A percentile compares a stretch with the other conserved stretches of the same genome.
Conservation (phyloP, 2,113 vertebrate genomes). For the Phalacrocorax carbo region DNA sequence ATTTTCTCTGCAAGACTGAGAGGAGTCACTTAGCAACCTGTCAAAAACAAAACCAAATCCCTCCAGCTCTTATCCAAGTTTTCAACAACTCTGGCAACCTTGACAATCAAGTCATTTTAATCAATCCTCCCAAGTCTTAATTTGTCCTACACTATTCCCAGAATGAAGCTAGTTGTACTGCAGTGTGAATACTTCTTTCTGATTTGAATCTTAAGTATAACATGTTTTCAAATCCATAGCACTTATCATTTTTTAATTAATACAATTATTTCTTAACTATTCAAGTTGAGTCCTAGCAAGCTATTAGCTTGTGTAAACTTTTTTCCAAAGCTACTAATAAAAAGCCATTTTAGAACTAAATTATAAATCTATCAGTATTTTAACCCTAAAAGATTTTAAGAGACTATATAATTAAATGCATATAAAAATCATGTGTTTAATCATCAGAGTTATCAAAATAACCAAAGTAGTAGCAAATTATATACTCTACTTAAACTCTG, state of each 20-base stretch:
- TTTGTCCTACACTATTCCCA: not conserved
- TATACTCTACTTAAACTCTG: not conserved
- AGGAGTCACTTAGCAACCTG: slow-evolving; percentile 88
- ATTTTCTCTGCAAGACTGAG: slow-evolving; percentile 82
- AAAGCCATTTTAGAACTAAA: not conserved
- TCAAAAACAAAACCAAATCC: slow-evolving; percentile 60
- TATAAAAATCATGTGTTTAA: not conserved
- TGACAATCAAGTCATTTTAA: slow-evolving; percentile 26
- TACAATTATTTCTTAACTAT: not conserved
- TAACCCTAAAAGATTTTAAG: not conserved
- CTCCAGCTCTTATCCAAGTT: slow-evolving; percentile 49
- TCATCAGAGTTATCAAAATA: not conserved
- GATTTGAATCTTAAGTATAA: not conserved
- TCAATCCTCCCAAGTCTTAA: slow-evolving; percentile 9
- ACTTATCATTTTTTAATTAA: not conserved
- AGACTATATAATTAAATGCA: not conserved
- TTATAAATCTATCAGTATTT: not conserved
- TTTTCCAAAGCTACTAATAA: not conserved
- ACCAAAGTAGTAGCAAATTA: not conserved
- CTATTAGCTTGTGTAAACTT: not conserved
- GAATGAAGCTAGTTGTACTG: not conserved
- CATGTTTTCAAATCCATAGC: not conserved
- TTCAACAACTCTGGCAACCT: slow-evolving; percentile 38
- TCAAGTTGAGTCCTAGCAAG: not conserved
- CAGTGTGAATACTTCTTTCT: not conserved